phyloP scores from a whole-genome alignment of 1,140 invertebrate species.

The Pseudomyrmex dendroicus region DNA sequence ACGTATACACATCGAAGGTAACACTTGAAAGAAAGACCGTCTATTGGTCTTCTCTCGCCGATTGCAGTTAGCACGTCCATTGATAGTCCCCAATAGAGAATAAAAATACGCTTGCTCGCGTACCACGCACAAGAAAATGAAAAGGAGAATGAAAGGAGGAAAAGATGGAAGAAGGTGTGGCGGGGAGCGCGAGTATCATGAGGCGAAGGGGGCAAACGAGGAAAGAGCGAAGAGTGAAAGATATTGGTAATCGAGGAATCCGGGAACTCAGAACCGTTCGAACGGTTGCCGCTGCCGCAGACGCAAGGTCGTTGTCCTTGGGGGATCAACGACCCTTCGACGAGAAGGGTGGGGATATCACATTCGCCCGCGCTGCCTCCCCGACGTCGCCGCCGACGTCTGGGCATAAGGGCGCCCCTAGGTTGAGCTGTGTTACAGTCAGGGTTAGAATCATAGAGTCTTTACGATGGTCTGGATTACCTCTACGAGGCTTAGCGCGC shows the following conservation, averaged over 20 bases:
- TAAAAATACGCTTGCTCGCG: slow-evolving; percentile 26
- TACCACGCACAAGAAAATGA: slow-evolving; percentile 54
- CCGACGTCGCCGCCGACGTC: slow-evolving; percentile 71
- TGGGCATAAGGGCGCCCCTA: slow-evolving; percentile 74
- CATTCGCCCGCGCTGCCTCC: slow-evolving; percentile 59
- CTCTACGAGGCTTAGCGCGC: slow-evolving; percentile 21
- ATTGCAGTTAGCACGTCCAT: slow-evolving; percentile 52
- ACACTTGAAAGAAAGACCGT: slow-evolving; percentile 3
- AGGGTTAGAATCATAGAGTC: slow-evolving; percentile 74
- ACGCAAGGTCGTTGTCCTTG: slow-evolving; percentile 85
- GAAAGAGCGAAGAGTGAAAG: slow-evolving; percentile 69
- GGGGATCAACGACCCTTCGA: slow-evolving; percentile 85
- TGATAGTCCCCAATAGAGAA: slow-evolving; percentile 54
- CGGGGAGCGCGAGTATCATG: slow-evolving; percentile 6
- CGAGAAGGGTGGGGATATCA: slow-evolving; percentile 81
- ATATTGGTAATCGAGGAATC: slow-evolving; percentile 83
- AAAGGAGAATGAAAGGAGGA: slow-evolving; percentile 70
- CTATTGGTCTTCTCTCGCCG: neutral
- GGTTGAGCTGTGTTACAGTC: slow-evolving; percentile 67
- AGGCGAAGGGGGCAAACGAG: slow-evolving; percentile 32
- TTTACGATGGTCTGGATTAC: slow-evolving; percentile 53
- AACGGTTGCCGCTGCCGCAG: slow-evolving; percentile 80
- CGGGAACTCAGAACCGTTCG: slow-evolving; percentile 83
- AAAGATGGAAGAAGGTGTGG: neutral
- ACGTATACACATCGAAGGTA: neutral